Evolutionary conservation across 2,888 invertebrate genomes (phyloP).

Genomic region (Agrotis segetum): DNA sequence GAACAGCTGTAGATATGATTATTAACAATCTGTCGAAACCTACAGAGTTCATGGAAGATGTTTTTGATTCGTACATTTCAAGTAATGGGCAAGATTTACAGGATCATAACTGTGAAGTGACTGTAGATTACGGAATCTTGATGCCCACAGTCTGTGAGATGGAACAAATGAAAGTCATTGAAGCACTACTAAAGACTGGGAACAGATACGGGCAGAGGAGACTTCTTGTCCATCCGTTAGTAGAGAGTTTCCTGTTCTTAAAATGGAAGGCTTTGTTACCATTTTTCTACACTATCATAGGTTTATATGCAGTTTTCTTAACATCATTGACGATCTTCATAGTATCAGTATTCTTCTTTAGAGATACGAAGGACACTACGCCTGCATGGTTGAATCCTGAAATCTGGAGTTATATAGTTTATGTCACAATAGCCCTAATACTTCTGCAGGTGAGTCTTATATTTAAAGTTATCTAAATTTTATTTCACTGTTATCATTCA

Average conservation of each 20-base stretch:
- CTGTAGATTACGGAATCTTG: slow-evolving; percentile 87
- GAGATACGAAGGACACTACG: slow-evolving; percentile 75
- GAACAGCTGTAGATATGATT: slow-evolving; percentile 89
- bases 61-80: slow-evolving; percentile 88
- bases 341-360: slow-evolving; percentile 86
- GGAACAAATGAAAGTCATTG: slow-evolving; percentile 90
- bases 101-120: slow-evolving; percentile 83
- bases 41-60: slow-evolving; percentile 87
- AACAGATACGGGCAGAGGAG: slow-evolving; percentile 86
- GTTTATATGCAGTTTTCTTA: slow-evolving; percentile 87
- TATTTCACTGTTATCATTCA: too few species aligned
- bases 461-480: not conserved
- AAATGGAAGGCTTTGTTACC: slow-evolving; percentile 91
- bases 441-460: slow-evolving; percentile 80
- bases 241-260: slow-evolving; percentile 90
- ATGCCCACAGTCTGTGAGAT: slow-evolving; percentile 84
- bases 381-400: slow-evolving; percentile 76
- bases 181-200: slow-evolving; percentile 89
- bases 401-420: slow-evolving; percentile 83
- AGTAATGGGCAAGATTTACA: slow-evolving; percentile 82
- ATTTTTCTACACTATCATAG: slow-evolving; percentile 89
- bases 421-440: slow-evolving; percentile 79
- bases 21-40: slow-evolving; percentile 88
- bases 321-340: slow-evolving; percentile 87
- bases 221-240: slow-evolving; percentile 89